phyloP scores from a whole-genome alignment of 2,113 vertebrate genomes.

The Pelmatolapia mariae region DNA sequence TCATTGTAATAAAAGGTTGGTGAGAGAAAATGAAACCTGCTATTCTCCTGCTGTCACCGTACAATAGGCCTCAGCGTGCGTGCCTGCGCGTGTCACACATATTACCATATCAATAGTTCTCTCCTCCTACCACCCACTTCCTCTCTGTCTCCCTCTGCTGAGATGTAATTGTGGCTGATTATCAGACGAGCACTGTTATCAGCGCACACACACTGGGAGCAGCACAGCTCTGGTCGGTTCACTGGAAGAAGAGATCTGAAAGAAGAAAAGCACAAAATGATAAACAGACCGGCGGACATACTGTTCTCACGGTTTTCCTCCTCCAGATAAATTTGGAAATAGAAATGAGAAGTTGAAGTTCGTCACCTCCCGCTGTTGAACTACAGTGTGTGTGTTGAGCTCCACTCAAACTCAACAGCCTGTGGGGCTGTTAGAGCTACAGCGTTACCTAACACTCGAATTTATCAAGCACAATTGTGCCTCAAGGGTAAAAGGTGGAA shows the following conservation, averaged over 20 bases:
- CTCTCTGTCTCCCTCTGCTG: slow-evolving; percentile 12
- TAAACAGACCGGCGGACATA: not conserved
- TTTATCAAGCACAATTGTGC: not conserved
- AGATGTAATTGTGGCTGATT: slow-evolving; percentile 48
- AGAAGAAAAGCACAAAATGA: not conserved
- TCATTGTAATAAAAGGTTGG: slow-evolving; percentile 8
- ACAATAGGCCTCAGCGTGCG: not conserved
- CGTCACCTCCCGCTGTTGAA: not conserved
- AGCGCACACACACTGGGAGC: not conserved
- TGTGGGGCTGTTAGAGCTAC: not conserved
- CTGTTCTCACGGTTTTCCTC: not conserved
- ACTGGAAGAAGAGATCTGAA: not conserved
- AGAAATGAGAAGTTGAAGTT: not conserved
- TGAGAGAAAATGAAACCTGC: slow-evolving; percentile 36
- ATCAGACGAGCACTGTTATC: slow-evolving; percentile 24
- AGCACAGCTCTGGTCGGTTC: not conserved
- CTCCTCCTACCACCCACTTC: slow-evolving; percentile 37
- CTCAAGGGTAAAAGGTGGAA: not conserved
- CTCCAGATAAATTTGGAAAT: not conserved
- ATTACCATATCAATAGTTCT: slow-evolving; percentile 55
- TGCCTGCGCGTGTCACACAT: not conserved
- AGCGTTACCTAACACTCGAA: not conserved
- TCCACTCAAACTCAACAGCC: not conserved
- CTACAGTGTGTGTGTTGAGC: not conserved
- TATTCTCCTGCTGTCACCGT: slow-evolving; percentile 18